Conservation (phyloP, 2,888 invertebrate genomes). For the Glyphotaelius pellucidus region DNA sequence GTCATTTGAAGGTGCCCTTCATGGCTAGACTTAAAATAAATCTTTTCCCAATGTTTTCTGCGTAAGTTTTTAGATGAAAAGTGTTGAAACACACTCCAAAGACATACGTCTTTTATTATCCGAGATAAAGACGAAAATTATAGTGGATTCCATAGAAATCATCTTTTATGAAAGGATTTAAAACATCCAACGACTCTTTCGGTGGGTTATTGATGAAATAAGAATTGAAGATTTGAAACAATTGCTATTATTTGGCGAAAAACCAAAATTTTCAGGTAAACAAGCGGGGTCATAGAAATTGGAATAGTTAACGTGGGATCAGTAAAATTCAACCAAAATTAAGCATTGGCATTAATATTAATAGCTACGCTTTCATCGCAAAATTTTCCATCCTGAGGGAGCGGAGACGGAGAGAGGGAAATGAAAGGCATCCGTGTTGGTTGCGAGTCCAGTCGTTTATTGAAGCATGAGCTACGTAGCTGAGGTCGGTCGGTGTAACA, state of each 20-base stretch:
- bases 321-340: no score
- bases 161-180: neutral
- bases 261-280: neutral
- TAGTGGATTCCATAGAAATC: neutral
- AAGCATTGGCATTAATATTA: no score
- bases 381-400: no score
- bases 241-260: neutral
- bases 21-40: neutral
- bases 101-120: neutral
- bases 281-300: no score
- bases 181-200: neutral
- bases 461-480: no score
- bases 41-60: neutral
- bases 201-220: neutral
- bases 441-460: no score
- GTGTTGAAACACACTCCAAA: neutral
- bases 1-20: neutral
- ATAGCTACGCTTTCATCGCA: no score
- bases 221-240: neutral
- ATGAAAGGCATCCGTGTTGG: no score
- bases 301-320: no score
- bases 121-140: neutral
- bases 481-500: no score
- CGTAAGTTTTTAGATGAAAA: neutral
- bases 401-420: no score